phyloP scores from a whole-genome alignment of 1,140 invertebrate genomes.

The Aphaenogaster ashmeadi region DNA sequence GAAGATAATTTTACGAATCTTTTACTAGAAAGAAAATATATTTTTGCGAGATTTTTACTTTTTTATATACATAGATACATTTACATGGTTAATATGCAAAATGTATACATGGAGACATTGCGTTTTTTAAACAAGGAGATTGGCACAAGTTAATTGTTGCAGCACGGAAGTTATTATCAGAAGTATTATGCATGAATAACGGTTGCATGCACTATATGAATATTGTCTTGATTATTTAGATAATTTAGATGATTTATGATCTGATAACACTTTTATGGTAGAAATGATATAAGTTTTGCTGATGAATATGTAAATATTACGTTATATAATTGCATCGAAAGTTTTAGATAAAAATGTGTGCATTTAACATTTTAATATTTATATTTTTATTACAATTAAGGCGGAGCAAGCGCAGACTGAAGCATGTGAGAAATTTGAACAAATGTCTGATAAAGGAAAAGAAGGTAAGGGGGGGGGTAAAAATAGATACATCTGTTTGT shows the following conservation, averaged over 20 bases:
- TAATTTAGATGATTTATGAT: conserved; percentile 26
- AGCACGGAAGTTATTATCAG: conserved; percentile 27
- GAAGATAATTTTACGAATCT: conserved; percentile 3
- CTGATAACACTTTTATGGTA: conserved; percentile 19
- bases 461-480: conserved; percentile 89
- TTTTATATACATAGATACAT: neutral
- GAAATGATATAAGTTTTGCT: conserved; percentile 13
- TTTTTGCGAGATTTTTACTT: neutral
- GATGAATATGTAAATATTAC: conserved; percentile 21
- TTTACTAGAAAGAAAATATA: neutral
- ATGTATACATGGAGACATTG: neutral
- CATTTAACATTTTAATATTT: conserved; percentile 17
- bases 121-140: neutral
- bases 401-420: conserved; percentile 96
- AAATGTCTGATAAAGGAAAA: conserved; percentile 98
- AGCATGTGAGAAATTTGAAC: conserved; percentile 98
- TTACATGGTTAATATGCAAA: conserved; percentile 5
- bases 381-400: conserved; percentile 86
- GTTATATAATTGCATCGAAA: conserved; percentile 32
- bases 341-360: conserved; percentile 8
- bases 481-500: neutral
- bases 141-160: conserved; percentile 1
- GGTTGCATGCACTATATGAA: conserved; percentile 62
- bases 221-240: conserved; percentile 21
- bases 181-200: conserved; percentile 60